A percentile compares a stretch with the other conserved stretches of the same genome.
phyloP scores from a whole-genome alignment of 2,113 vertebrate species.

The Prochilodus magdalenae region DNA sequence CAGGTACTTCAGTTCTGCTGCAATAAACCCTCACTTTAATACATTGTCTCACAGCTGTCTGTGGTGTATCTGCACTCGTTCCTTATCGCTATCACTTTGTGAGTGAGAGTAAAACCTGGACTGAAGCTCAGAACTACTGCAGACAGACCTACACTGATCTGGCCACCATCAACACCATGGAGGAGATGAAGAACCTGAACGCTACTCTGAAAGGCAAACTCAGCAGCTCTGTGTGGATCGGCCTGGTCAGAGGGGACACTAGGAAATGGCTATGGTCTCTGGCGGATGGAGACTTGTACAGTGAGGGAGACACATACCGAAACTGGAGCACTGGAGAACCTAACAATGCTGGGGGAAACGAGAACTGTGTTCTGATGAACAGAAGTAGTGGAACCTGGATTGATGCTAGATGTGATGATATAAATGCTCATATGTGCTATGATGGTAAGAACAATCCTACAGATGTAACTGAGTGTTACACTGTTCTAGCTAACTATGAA shows the following conservation, averaged over 20 bases:
- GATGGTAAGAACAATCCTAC: not conserved
- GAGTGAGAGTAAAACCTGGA: constrained; percentile 33
- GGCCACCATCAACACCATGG: not conserved
- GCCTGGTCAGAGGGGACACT: not conserved
- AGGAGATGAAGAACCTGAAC: not conserved
- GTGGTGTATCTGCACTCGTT: not conserved
- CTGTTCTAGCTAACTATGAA: too few relatives aligned
- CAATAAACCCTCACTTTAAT: too few relatives aligned
- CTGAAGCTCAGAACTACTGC: constrained; percentile 11
- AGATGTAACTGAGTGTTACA: too few relatives aligned
- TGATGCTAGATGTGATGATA: not conserved
- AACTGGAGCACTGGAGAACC: not conserved
- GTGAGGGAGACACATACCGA: not conserved
- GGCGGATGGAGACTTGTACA: not conserved
- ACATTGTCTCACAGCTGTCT: not conserved
- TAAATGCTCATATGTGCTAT: not conserved
- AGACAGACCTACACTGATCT: not conserved
- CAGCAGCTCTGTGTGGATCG: not conserved
- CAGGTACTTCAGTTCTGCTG: not conserved
- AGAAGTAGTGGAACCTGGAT: not conserved
- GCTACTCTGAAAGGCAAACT: not conserved
- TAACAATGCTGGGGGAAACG: not conserved
- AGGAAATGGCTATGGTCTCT: not conserved
- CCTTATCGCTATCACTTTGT: constrained; percentile 26
- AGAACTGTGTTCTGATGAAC: not conserved